Conservation (phyloP, 1,140 invertebrate species). For the Leptopilina boulardi region DNA sequence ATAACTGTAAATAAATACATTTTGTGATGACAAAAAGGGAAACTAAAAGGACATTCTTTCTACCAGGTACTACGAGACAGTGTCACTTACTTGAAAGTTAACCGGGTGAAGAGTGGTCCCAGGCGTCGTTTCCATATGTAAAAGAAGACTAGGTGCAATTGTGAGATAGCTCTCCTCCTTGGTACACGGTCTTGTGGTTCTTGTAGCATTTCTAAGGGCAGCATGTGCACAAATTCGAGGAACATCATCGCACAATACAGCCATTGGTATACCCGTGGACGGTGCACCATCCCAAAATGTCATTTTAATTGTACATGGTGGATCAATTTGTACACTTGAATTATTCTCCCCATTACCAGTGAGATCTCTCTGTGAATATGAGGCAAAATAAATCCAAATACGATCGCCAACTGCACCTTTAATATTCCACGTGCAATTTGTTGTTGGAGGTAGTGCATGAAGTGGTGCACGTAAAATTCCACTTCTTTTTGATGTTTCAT, state of each 20-base stretch:
- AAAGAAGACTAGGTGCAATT: conserved; percentile 76
- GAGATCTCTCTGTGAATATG: conserved; percentile 84
- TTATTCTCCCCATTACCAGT: conserved; percentile 69
- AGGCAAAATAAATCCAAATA: conserved; percentile 92
- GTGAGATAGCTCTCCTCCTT: conserved; percentile 88
- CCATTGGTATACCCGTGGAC: conserved; percentile 72
- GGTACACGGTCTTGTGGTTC: conserved; percentile 83
- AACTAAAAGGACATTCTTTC: too few relatives aligned
- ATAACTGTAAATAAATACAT: too few relatives aligned
- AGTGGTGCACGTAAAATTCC: conserved; percentile 85
- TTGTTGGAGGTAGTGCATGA: conserved; percentile 89
- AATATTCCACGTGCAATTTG: conserved; percentile 91
- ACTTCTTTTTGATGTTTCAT: conserved; percentile 73
- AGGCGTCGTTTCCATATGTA: conserved; percentile 68
- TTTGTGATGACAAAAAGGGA: too few relatives aligned
- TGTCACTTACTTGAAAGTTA: conserved; percentile 70
- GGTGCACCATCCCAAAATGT: conserved; percentile 71
- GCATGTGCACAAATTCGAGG: conserved; percentile 89
- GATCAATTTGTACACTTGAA: conserved; percentile 42
- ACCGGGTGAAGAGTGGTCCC: conserved; percentile 78
- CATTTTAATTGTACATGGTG: conserved; percentile 64
- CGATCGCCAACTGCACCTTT: conserved; percentile 85
- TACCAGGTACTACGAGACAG: too few relatives aligned
- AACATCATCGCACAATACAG: conserved; percentile 85
- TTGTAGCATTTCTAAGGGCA: conserved; percentile 84